phyloP scores from a whole-genome alignment of 2,888 invertebrate species.

The Apoderus coryli region DNA sequence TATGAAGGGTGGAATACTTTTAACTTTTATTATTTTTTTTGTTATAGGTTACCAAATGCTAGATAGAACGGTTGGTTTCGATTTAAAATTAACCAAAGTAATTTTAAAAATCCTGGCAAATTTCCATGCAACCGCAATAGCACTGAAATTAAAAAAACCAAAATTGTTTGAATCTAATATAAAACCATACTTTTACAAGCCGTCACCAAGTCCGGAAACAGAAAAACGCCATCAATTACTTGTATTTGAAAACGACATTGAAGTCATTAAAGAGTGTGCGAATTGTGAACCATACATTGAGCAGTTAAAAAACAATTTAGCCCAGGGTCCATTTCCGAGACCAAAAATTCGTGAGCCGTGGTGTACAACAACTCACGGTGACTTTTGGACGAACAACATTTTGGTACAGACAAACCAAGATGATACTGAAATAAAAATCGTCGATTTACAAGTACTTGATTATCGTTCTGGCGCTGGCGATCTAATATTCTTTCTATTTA shows the following conservation, averaged over 20 bases:
- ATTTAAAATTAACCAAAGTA: slow-evolving; percentile 33
- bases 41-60: slow-evolving; percentile 34
- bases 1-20: no score
- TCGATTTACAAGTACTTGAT: slow-evolving; percentile 41
- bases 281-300: no score
- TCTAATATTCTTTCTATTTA: slow-evolving; percentile 37
- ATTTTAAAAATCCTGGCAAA: slow-evolving; percentile 35
- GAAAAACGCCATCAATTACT: no score
- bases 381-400: slow-evolving; percentile 45
- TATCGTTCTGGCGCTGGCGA: slow-evolving; percentile 37
- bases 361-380: slow-evolving; percentile 38
- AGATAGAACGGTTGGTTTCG: slow-evolving; percentile 35
- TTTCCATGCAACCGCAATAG: slow-evolving; percentile 41
- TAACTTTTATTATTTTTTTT: no score
- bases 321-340: no score
- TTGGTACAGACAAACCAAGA: slow-evolving; percentile 35
- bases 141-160: slow-evolving; percentile 32
- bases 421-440: slow-evolving; percentile 33
- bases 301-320: no score
- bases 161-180: no score
- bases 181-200: no score
- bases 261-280: no score
- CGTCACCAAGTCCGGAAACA: no score
- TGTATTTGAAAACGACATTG: no score
- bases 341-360: slow-evolving; percentile 23